Evolutionary conservation across 2,888 invertebrate genomes (phyloP).

Genomic region (Peribatodes rhomboidaria): DNA sequence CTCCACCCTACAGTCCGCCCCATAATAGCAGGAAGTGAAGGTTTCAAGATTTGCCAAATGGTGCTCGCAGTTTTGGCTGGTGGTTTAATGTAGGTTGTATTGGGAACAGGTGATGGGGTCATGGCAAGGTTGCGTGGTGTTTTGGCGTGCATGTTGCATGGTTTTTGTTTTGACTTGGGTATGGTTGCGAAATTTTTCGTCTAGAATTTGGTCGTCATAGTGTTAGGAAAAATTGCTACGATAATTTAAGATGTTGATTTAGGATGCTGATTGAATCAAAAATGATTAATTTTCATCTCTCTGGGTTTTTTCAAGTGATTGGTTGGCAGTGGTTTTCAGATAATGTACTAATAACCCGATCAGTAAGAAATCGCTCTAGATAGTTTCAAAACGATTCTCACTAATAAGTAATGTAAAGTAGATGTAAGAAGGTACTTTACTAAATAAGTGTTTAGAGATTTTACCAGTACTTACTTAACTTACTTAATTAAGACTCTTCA

Average conservation of each 20-base stretch:
- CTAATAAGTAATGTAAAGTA: too few relatives aligned
- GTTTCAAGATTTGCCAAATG: conserved; percentile 38
- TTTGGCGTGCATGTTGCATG: not conserved
- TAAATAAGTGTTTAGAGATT: not conserved
- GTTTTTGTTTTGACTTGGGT: not conserved
- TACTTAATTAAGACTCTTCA: not conserved
- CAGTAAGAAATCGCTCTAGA: too few relatives aligned
- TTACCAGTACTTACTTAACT: not conserved
- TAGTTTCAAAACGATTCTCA: too few relatives aligned
- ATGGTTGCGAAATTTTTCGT: too few relatives aligned
- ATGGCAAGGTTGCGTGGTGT: conserved; percentile 11
- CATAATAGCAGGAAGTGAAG: conserved; percentile 33
- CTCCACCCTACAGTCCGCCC: conserved; percentile 13
- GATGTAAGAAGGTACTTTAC: not conserved
- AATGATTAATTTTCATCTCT: too few relatives aligned
- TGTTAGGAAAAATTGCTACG: too few relatives aligned
- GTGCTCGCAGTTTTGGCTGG: conserved; percentile 2
- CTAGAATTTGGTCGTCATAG: too few relatives aligned
- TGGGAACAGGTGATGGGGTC: conserved; percentile 29
- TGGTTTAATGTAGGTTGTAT: conserved; percentile 3
- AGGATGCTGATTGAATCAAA: too few relatives aligned
- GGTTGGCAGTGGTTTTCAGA: too few relatives aligned
- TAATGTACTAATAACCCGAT: too few relatives aligned
- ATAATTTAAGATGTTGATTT: too few relatives aligned
- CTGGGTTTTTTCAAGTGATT: too few relatives aligned